A percentile compares a stretch with the other conserved stretches of the same genome.
Conservation (phyloP, 2,113 vertebrate species). For the Myotis yumanensis region DNA sequence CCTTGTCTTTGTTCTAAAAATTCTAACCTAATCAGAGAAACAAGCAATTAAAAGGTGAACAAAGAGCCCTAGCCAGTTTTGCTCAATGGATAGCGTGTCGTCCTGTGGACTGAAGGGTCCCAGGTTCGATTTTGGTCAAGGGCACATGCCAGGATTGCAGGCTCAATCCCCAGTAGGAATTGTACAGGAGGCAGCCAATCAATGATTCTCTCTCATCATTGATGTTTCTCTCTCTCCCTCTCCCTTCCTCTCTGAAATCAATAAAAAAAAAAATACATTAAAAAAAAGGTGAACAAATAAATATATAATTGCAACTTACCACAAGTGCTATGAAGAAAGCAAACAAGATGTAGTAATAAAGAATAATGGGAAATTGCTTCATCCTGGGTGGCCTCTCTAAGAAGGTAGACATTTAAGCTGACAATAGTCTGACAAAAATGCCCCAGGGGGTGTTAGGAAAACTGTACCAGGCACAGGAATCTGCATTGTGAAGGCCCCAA, state of each 20-base stretch:
- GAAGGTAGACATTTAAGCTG: neutral
- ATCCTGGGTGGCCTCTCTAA: neutral
- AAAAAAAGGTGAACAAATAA: neutral
- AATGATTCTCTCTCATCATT: no score
- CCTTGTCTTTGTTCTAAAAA: neutral
- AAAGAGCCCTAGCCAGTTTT: neutral
- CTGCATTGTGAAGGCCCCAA: neutral
- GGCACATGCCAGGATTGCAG: no score
- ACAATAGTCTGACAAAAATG: neutral
- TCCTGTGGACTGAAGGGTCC: no score
- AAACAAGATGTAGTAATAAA: neutral
- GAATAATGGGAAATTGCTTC: neutral
- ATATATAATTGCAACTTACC: neutral
- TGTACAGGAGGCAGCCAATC: no score
- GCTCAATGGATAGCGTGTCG: no score
- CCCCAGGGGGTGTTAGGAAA: neutral
- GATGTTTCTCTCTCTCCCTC: no score
- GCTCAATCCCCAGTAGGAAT: no score
- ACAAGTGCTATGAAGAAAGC: neutral
- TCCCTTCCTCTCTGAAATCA: no score
- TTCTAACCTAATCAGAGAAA: neutral
- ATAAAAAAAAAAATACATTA: no score
- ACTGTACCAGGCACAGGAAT: neutral
- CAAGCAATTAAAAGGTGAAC: neutral
- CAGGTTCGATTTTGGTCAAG: no score